These are phyloP conservation scores for Holotrichia oblita DNA, from an alignment of 1,140 invertebrate species.

Conservation along the genomic window DNA sequence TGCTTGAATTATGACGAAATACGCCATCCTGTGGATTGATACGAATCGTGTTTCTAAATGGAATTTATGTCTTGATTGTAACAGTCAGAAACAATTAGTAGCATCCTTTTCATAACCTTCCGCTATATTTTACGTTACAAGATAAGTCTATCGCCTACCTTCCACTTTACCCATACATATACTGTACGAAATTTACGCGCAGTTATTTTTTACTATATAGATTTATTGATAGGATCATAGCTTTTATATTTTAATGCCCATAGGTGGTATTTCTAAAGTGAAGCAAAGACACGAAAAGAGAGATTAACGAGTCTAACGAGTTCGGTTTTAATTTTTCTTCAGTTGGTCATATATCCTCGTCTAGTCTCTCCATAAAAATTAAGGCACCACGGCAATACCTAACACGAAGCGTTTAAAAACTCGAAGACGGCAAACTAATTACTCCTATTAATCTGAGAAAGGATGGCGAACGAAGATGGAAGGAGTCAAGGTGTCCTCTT, in stretches of 20 bases:
- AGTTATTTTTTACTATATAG: too few species aligned
- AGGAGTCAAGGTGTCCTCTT: background rate
- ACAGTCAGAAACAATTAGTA: too few species aligned
- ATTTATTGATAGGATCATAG: too few species aligned
- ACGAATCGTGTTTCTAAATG: too few species aligned
- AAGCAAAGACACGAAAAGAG: background rate
- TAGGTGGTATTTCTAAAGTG: background rate
- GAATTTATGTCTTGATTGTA: too few species aligned
- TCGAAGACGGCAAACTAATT: conserved; percentile 29
- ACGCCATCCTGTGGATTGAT: too few species aligned
- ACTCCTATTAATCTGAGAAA: conserved; percentile 29
- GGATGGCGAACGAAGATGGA: background rate
- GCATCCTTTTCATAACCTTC: too few species aligned
- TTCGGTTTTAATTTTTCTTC: conserved; percentile 4
- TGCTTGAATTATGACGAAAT: too few species aligned
- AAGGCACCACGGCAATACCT: conserved; percentile 15
- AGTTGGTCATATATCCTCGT: background rate
- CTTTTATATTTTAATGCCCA: background rate
- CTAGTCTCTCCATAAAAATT: background rate
- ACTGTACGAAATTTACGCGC: too few species aligned
- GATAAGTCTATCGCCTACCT: too few species aligned
- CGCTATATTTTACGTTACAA: too few species aligned
- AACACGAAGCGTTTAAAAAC: conserved; percentile 25
- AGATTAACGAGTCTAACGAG: conserved; percentile 12
- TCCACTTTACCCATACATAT: too few species aligned